These are phyloP conservation scores for Champsocephalus esox DNA, from an alignment of 2,797 vertebrate species.

Conservation along the genomic window DNA sequence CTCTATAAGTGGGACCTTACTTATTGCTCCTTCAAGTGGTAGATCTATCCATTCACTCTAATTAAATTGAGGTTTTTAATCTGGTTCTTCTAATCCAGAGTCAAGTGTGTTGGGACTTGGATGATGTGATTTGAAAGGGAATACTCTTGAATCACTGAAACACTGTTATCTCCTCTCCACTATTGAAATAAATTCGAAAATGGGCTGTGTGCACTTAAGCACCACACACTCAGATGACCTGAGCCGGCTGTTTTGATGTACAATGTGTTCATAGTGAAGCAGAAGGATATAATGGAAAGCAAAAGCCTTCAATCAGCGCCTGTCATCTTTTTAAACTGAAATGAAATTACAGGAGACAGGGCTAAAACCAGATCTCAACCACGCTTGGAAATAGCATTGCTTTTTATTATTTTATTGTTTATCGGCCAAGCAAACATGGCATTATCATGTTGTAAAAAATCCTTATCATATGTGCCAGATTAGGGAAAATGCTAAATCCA, in stretches of 20 bases:
- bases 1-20: conserved; percentile 85
- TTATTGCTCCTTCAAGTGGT: conserved; percentile 87
- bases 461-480: conserved; percentile 50
- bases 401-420: conserved; percentile 19
- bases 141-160: conserved; percentile 85
- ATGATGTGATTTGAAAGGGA: conserved; percentile 88
- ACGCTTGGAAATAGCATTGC: conserved; percentile 26
- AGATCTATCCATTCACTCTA: conserved; percentile 87
- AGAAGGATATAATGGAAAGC: conserved; percentile 61
- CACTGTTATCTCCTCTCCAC: conserved; percentile 83
- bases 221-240: conserved; percentile 75
- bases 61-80: conserved; percentile 91
- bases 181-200: conserved; percentile 86
- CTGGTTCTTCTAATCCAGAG: conserved; percentile 88
- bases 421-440: conserved; percentile 45
- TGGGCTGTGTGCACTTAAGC: conserved; percentile 84
- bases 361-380: conserved; percentile 37
- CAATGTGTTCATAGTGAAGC: conserved; percentile 64
- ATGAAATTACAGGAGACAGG: conserved; percentile 44
- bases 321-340: conserved; percentile 50
- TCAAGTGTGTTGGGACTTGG: conserved; percentile 86
- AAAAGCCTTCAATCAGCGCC: conserved; percentile 61
- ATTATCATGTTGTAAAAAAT: conserved; percentile 36
- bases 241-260: conserved; percentile 59
- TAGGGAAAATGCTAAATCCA: conserved; percentile 46